A percentile compares a stretch with the other conserved stretches of the same genome.
Conservation (phyloP, 2,113 vertebrate species). For the Tupaia tana region DNA sequence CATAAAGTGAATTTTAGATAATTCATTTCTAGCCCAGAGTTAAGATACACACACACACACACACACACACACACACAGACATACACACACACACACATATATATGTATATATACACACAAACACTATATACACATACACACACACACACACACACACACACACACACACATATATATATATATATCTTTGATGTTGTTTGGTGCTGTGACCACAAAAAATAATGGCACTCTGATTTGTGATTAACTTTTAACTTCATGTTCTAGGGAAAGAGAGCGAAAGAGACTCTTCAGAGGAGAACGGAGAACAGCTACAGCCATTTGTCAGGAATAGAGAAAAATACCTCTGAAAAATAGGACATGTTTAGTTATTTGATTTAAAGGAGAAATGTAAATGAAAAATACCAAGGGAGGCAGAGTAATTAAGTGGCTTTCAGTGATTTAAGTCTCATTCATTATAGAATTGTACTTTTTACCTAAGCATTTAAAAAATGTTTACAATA, state of each 20-base stretch:
- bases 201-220: constrained; percentile 38
- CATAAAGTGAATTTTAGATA: constrained; percentile 38
- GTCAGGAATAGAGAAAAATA: constrained; percentile 43
- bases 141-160: too few species aligned
- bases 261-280: background rate
- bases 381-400: constrained; percentile 52
- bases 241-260: constrained; percentile 64
- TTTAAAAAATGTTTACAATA: constrained; percentile 8
- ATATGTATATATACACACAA: too few species aligned
- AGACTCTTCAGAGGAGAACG: constrained; percentile 4
- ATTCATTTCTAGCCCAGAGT: constrained; percentile 55
- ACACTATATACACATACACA: too few species aligned
- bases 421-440: constrained; percentile 37
- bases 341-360: background rate
- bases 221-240: constrained; percentile 11
- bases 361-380: constrained; percentile 55
- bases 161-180: background rate
- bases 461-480: background rate
- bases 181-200: constrained; percentile 42
- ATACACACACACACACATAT: too few species aligned
- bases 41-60: background rate
- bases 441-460: background rate
- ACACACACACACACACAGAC: too few species aligned
- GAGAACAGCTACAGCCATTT: background rate
- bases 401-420: background rate